A percentile compares a stretch with the other conserved stretches of the same genome.
Evolutionary conservation across 1,140 invertebrate genomes (phyloP).

Genomic region (Drosophila bocki): DNA sequence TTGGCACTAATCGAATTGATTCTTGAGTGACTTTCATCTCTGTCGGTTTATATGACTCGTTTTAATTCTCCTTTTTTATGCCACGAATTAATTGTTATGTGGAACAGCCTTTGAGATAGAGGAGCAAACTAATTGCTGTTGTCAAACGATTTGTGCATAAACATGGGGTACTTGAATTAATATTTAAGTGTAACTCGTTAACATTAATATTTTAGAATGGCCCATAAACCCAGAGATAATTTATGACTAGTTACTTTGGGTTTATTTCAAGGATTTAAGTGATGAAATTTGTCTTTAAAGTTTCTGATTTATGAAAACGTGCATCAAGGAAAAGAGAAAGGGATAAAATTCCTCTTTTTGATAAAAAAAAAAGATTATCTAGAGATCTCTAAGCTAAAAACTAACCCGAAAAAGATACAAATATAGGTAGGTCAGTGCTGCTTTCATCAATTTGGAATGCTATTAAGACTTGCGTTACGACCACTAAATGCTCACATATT

Average conservation of each 20-base stretch:
- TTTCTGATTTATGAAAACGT: background rate
- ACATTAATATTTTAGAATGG: conserved; percentile 11
- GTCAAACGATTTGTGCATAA: conserved; percentile 26
- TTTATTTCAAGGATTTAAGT: background rate
- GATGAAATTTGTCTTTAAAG: background rate
- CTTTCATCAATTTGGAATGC: conserved; percentile 5
- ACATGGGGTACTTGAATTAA: conserved; percentile 27
- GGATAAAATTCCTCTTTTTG: background rate
- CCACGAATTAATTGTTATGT: conserved; percentile 23
- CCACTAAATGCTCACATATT: conserved; percentile 21
- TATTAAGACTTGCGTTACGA: conserved; percentile 2
- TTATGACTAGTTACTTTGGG: background rate
- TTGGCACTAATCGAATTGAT: conserved; percentile 51
- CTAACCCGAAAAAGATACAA: background rate
- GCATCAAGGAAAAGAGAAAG: background rate
- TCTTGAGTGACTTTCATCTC: conserved; percentile 21
- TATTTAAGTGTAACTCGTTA: conserved; percentile 23
- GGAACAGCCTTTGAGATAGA: conserved; percentile 11
- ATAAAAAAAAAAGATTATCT: no score
- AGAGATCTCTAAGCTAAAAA: no score
- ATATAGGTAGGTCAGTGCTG: conserved; percentile 15
- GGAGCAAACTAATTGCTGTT: conserved; percentile 32
- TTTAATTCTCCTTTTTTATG: conserved; percentile 21
- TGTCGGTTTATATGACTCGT: conserved; percentile 5
- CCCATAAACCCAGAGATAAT: background rate